These are phyloP conservation scores for Merops nubicus DNA, from an alignment of 2,113 vertebrate species.

Conservation along the genomic window DNA sequence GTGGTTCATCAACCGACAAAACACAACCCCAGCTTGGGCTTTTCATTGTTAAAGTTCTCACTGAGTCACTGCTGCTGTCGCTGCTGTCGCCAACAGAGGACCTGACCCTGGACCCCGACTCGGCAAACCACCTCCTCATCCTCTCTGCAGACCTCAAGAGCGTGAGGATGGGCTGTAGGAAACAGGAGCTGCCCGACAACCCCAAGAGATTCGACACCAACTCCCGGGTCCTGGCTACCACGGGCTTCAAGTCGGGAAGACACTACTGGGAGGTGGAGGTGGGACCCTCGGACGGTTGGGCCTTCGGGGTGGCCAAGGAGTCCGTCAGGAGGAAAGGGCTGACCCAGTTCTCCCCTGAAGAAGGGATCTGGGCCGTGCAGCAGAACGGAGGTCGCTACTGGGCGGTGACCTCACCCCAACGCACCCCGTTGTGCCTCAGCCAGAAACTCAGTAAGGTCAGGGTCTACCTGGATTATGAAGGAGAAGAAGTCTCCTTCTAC, in stretches of 20 bases:
- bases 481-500: conserved; percentile 78
- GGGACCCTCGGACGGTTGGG: conserved; percentile 85
- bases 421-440: conserved; percentile 43
- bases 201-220: conserved; percentile 77
- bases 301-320: conserved; percentile 85
- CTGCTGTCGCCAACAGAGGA: conserved; percentile 77
- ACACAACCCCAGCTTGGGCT: neutral
- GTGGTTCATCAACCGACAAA: accelerated
- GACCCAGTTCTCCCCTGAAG: conserved; percentile 74
- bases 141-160: conserved; percentile 83
- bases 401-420: conserved; percentile 74
- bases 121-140: conserved; percentile 79
- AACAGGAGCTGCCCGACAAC: conserved; percentile 68
- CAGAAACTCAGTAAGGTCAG: conserved; percentile 58
- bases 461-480: conserved; percentile 77
- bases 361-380: conserved; percentile 78
- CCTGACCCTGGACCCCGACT: conserved; percentile 77
- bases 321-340: conserved; percentile 80
- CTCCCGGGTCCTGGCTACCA: conserved; percentile 69
- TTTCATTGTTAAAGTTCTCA: neutral
- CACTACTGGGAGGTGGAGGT: conserved; percentile 84
- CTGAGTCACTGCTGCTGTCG: neutral
- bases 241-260: conserved; percentile 65
- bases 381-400: conserved; percentile 72
- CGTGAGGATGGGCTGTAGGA: conserved; percentile 82